Base-by-base conservation (phyloP, 2,888 invertebrate species). In the Cheilosia soror region DNA sequence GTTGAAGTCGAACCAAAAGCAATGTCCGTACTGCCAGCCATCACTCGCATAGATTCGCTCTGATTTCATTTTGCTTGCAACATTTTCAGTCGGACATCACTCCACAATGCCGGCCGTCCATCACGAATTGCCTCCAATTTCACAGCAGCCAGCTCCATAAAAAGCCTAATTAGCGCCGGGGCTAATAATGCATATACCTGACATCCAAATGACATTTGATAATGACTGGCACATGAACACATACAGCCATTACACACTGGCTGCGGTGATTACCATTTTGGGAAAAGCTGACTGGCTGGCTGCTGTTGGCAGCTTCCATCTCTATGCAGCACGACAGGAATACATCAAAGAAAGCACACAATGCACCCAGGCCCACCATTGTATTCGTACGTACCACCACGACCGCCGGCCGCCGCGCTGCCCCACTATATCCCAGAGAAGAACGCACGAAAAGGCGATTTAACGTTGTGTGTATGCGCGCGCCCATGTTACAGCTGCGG, bases 91-190 rank as follows among this genome's bases (percentile, higher is more conserved):
- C 49, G 20, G 47, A 63, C 11, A 20, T 47, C 31, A 63, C 4
- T 27, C 37, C 49, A 51, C 49, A 1, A 20, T 40, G 9, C 44
- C 37, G 42, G 58, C 53, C 37, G 69, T 71, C 60, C 84, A 53
- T 72, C 55, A 77, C 66, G 53, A 71, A 80, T 80, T 76, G 49
- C 37, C 31, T 49, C 47, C 49, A 29, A 79, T 79, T 65, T 71
- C 57, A 57, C 25, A 65, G 49, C 51, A 51, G 49, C 20, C 49
- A 49, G 51, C 27, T 11, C 6, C 31, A 60, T 79, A 66, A 66
- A 84, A 80, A 65, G 47, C 65, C 81, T 71, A 81, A 81, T 85
- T 85, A 85, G 66, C 72, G 55, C 57, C 47, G 9, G 51, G 13
- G 15, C 78, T 68, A 51, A 55, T 63, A 76, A 71, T 53, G 42